Percentiles rank a stretch among this genome's conserved stretches.
Conservation (phyloP, 2,797 vertebrate genomes). For the Lepilemur septentrionalis region DNA sequence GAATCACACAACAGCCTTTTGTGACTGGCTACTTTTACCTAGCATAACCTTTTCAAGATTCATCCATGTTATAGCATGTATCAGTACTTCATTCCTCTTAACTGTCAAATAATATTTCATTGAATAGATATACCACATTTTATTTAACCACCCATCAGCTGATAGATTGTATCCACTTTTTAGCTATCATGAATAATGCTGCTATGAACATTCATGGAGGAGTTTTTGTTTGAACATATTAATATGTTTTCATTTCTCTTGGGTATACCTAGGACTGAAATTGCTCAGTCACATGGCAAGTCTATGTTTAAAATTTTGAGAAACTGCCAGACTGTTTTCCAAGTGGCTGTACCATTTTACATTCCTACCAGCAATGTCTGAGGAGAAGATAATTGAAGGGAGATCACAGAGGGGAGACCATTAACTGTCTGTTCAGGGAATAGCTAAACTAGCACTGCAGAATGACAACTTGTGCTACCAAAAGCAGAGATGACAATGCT, state of each 20-base stretch:
- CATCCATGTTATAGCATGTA: not conserved
- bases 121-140: not conserved
- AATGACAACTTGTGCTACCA: not conserved
- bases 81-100: conserved; percentile 21
- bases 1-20: not conserved
- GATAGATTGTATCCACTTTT: not conserved
- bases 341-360: not conserved
- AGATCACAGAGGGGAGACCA: not conserved
- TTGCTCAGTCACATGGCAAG: not conserved
- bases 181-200: conserved; percentile 8
- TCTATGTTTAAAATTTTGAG: conserved; percentile 37
- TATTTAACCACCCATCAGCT: not conserved
- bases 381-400: not conserved
- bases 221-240: conserved; percentile 20
- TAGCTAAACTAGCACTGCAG: not conserved
- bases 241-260: conserved; percentile 36
- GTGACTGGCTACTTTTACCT: not conserved
- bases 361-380: not conserved
- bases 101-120: not conserved
- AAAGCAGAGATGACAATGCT: conserved; percentile 14
- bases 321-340: conserved; percentile 33
- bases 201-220: not conserved
- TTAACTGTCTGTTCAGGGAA: not conserved
- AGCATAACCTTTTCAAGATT: not conserved
- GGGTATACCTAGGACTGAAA: conserved; percentile 24